Evolutionary conservation across 1,140 invertebrate genomes (phyloP).

Genomic region (Zaprionus camerounensis): DNA sequence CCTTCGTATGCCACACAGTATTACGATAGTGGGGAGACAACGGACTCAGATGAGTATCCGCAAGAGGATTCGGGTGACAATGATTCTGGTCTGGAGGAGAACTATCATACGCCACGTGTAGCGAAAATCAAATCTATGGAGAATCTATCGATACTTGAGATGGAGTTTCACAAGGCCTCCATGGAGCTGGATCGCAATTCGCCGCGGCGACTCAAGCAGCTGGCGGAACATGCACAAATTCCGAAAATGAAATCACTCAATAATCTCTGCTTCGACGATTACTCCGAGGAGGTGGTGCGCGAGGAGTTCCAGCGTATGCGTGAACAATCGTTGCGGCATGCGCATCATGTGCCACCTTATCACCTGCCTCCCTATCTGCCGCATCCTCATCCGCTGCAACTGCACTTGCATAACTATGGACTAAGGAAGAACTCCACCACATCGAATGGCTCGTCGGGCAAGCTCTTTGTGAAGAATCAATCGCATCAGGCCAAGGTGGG

Average conservation of each 20-base stretch:
- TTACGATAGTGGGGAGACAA: slow-evolving; percentile 62
- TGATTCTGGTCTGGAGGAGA: slow-evolving; percentile 81
- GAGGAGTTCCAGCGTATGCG: slow-evolving; percentile 75
- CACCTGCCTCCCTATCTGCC: neutral
- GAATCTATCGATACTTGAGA: slow-evolving; percentile 80
- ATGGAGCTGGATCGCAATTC: slow-evolving; percentile 79
- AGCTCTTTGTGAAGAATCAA: slow-evolving; percentile 70
- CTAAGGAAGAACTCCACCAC: slow-evolving; percentile 70
- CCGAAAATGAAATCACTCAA: slow-evolving; percentile 82
- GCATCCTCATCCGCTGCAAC: slow-evolving; percentile 26
- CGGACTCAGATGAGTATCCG: slow-evolving; percentile 57
- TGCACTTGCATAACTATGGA: slow-evolving; percentile 37
- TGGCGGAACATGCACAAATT: slow-evolving; percentile 71
- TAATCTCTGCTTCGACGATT: slow-evolving; percentile 79
- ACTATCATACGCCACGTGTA: slow-evolving; percentile 79
- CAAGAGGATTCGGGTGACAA: slow-evolving; percentile 70
- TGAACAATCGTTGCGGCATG: slow-evolving; percentile 63
- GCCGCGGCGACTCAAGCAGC: slow-evolving; percentile 72
- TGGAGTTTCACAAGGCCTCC: slow-evolving; percentile 82
- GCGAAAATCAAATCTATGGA: slow-evolving; percentile 83
- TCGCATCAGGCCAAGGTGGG: slow-evolving; percentile 71
- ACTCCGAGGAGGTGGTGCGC: slow-evolving; percentile 66
- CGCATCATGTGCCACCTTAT: slow-evolving; percentile 49
- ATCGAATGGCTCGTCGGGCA: slow-evolving; percentile 67
- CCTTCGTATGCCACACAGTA: slow-evolving; percentile 59